Evolutionary conservation across 2,797 vertebrate genomes (phyloP), one percentile per base, ranked within the genome.

Genomic region (Sphenopsis melanotis): DNA sequence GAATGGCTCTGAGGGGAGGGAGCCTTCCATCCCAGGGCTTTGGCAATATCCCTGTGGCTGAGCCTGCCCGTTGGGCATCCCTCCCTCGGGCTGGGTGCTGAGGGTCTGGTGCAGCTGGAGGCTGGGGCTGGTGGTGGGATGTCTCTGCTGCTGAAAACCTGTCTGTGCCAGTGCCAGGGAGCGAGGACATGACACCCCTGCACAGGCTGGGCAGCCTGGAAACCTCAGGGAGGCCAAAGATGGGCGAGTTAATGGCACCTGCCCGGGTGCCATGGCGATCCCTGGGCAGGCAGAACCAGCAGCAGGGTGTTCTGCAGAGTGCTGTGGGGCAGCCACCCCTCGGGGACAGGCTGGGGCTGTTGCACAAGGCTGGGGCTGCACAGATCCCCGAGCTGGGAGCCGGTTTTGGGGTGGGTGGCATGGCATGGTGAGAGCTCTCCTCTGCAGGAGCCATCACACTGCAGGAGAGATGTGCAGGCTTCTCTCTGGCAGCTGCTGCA

Each of bases 21-120:
- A 20, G 64, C 42, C 65, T 49, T 36, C 5, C 3, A 11, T 17
- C 19, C 12, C 4, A 0, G 50, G 49, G 80, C 1, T 34, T 27
- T 36, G 44, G 30, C 50, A 39, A 3, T 3, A 4, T 14, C 80
- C 11, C 1, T 2, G 20, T 0, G 44, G 3, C 49, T 12, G n/a
- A 69, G 30, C 68, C 47, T 4, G 47, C 37, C 19, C 5, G 7
- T 1, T 8, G 11, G 12, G 34, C 34, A 8, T 26, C 64, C 11
- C 30, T 7, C 18, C 0, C 0, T 3, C 5, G 1, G 5, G n/a
- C 49, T 4, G 0, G 5, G 42, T 0, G 11, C 70, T 11, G 24
- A n/a, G 12, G 36, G 3, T 21, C 13, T 9, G 70, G 2, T n/a
- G 55, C 49, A 8, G 72, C 55, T 34, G 23, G 24, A 78, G 74